Evolutionary conservation across 2,888 invertebrate genomes (phyloP).

Genomic region (Calameuta idolon): DNA sequence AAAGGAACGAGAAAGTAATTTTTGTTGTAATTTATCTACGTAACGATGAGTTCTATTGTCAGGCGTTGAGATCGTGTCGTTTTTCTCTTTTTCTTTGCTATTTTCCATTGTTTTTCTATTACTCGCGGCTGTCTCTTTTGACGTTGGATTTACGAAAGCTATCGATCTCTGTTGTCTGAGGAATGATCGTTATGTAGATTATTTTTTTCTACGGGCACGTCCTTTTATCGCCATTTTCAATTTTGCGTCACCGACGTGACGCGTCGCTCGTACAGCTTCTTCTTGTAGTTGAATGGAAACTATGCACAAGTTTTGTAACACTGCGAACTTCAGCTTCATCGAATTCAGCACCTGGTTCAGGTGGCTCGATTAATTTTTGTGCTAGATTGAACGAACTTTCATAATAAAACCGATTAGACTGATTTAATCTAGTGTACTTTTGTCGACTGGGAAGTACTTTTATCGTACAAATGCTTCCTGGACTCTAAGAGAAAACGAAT

Average conservation of each 20-base stretch:
- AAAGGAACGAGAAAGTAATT: background rate
- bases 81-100: background rate
- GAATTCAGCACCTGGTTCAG: constrained; percentile 45
- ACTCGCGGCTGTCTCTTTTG: background rate
- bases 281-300: background rate
- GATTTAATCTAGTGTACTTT: constrained; percentile 10
- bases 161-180: background rate
- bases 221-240: background rate
- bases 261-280: background rate
- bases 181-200: background rate
- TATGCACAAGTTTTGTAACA: constrained; percentile 31
- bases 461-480: background rate
- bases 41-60: background rate
- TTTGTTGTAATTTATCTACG: background rate
- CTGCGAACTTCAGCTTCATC: constrained; percentile 33
- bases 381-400: background rate
- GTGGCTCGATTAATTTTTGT: background rate
- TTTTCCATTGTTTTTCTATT: background rate
- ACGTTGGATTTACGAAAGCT: background rate
- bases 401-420: constrained; percentile 21
- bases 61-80: background rate
- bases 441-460: background rate
- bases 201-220: background rate
- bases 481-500: background rate
- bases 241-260: background rate